These are phyloP conservation scores for Bungarus multicinctus DNA, from an alignment of 2,113 vertebrate species.

Conservation along the genomic window DNA sequence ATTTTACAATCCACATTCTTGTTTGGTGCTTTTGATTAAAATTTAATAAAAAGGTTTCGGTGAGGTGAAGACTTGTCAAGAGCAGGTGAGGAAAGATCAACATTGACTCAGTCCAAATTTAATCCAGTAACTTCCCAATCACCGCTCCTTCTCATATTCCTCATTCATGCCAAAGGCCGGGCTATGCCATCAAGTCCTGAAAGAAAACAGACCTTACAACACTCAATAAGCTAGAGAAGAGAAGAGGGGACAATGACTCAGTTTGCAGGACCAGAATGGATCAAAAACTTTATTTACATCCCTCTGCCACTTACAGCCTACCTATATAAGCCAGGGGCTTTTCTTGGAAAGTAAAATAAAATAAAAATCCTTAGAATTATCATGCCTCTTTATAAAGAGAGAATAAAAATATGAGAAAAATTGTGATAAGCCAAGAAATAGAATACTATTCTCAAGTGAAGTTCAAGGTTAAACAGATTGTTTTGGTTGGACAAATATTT, in stretches of 20 bases:
- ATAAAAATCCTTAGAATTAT: conserved; percentile 30
- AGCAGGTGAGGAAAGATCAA: conserved; percentile 74
- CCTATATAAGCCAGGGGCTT: conserved; percentile 45
- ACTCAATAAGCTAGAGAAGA: conserved; percentile 16
- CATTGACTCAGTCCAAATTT: conserved; percentile 57
- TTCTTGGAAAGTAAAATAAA: conserved; percentile 33
- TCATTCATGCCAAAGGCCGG: conserved; percentile 44
- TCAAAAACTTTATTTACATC: conserved; percentile 41
- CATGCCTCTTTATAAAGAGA: neutral
- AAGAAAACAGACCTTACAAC: conserved; percentile 39
- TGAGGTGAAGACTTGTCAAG: conserved; percentile 61
- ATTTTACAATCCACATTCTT: conserved; percentile 64
- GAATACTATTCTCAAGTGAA: neutral
- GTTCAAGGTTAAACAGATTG: conserved; percentile 36
- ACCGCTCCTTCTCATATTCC: conserved; percentile 63
- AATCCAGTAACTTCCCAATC: conserved; percentile 54
- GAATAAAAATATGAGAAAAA: conserved; percentile 41
- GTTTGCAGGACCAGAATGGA: conserved; percentile 28
- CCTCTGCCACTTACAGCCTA: conserved; percentile 19
- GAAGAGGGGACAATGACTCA: neutral
- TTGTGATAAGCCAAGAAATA: conserved; percentile 43
- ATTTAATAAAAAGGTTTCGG: conserved; percentile 73
- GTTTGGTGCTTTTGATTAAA: conserved; percentile 76
- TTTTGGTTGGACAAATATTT: conserved; percentile 33
- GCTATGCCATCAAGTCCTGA: conserved; percentile 37